Evolutionary conservation across 1,140 invertebrate genomes (phyloP).

Genomic region (Asobara japonica): DNA sequence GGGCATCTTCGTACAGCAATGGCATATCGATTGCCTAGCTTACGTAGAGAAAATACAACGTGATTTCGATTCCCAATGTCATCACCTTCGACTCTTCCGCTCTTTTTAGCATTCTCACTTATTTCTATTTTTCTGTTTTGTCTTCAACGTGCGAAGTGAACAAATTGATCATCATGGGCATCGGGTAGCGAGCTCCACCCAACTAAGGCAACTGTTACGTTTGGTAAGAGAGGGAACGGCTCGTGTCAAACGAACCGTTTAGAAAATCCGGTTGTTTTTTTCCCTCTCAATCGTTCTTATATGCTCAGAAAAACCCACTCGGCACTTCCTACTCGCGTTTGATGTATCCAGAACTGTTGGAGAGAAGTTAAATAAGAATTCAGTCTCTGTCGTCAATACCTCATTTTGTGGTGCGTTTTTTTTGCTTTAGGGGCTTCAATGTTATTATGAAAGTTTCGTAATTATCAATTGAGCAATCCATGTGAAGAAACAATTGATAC

Average conservation of each 20-base stretch:
- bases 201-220: not conserved
- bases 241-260: not conserved
- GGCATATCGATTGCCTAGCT: constrained; percentile 15
- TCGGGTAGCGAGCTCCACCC: constrained; percentile 17
- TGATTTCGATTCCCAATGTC: not conserved
- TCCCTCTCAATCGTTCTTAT: not conserved
- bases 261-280: constrained; percentile 6
- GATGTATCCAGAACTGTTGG: not conserved
- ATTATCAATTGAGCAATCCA: not conserved
- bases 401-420: not conserved
- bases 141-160: not conserved
- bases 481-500: no score
- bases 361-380: not conserved
- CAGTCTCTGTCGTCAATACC: not conserved
- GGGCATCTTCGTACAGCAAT: not conserved
- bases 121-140: not conserved
- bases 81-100: not conserved
- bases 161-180: constrained; percentile 17
- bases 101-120: not conserved
- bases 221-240: not conserved
- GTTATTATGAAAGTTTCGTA: not conserved
- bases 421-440: not conserved
- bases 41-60: not conserved
- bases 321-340: not conserved
- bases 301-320: not conserved